Conservation (phyloP, 2,888 invertebrate species). For the Tricholauxania praeusta region DNA sequence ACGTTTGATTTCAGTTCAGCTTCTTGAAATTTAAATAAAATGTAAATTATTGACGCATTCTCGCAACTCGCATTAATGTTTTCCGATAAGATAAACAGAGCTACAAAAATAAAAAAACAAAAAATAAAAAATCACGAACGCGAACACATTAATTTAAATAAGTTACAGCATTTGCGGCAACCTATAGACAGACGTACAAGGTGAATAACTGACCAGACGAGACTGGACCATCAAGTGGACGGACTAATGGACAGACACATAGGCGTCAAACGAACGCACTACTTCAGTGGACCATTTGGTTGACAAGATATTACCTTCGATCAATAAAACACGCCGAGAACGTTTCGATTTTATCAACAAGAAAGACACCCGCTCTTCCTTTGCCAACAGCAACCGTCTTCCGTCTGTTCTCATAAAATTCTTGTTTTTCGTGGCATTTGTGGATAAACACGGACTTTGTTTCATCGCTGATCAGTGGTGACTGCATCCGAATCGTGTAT, state of each 20-base stretch:
- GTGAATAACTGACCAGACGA: background rate
- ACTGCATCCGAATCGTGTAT: background rate
- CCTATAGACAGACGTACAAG: conserved; percentile 14
- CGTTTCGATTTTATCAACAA: conserved; percentile 10
- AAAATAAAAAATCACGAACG: background rate
- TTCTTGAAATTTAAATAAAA: conserved; percentile 25
- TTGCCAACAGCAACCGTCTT: background rate
- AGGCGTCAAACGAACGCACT: background rate
- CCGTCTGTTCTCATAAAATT: background rate
- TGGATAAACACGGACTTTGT: conserved; percentile 11
- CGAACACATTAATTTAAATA: conserved; percentile 20
- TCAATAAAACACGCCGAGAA: conserved; percentile 26
- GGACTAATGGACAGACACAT: too few relatives aligned
- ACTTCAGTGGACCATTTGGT: conserved; percentile 15
- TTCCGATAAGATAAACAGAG: conserved; percentile 27
- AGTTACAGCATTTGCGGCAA: conserved; percentile 20
- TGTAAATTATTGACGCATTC: conserved; percentile 31
- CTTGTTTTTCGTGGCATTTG: conserved; percentile 9
- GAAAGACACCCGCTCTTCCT: background rate
- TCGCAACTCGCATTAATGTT: conserved; percentile 27
- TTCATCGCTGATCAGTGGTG: background rate
- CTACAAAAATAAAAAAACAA: conserved; percentile 19
- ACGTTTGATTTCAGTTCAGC: too few relatives aligned
- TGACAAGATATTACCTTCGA: conserved; percentile 30
- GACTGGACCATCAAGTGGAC: too few relatives aligned